Evolutionary conservation across 1,140 invertebrate genomes (phyloP).

Genomic region (Diachasmimorpha longicaudata): DNA sequence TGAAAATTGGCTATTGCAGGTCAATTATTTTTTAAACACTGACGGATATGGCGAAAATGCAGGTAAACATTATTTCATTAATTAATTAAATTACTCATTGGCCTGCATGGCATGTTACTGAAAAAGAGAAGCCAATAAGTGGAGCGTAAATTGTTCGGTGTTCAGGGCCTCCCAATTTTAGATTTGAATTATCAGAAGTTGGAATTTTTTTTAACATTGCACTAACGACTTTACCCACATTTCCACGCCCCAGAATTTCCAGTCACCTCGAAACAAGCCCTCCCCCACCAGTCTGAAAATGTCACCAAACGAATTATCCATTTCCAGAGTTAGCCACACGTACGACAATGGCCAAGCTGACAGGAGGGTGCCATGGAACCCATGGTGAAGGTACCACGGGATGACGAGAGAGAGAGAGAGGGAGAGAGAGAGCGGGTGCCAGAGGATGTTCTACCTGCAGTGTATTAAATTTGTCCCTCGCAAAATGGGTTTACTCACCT

Average conservation of each 20-base stretch:
- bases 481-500: slow-evolving; percentile 35
- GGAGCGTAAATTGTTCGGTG: too few species aligned
- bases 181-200: too few species aligned
- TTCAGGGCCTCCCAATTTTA: too few species aligned
- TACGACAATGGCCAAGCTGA: background rate
- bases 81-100: too few species aligned
- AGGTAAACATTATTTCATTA: too few species aligned
- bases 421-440: background rate
- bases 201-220: too few species aligned
- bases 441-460: background rate
- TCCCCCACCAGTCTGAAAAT: background rate
- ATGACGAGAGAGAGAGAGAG: slow-evolving; percentile 11
- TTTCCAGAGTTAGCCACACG: background rate
- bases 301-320: background rate
- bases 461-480: slow-evolving; percentile 14
- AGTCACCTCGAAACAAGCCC: background rate
- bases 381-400: background rate
- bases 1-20: too few species aligned
- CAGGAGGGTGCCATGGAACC: background rate
- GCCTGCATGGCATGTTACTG: too few species aligned
- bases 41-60: too few species aligned
- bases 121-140: too few species aligned
- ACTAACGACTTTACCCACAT: background rate
- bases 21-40: too few species aligned
- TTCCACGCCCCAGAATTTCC: background rate